A percentile compares a stretch with the other conserved stretches of the same genome.
phyloP scores from a whole-genome alignment of 2,888 invertebrate species.

The Boloria euphrosyne region DNA sequence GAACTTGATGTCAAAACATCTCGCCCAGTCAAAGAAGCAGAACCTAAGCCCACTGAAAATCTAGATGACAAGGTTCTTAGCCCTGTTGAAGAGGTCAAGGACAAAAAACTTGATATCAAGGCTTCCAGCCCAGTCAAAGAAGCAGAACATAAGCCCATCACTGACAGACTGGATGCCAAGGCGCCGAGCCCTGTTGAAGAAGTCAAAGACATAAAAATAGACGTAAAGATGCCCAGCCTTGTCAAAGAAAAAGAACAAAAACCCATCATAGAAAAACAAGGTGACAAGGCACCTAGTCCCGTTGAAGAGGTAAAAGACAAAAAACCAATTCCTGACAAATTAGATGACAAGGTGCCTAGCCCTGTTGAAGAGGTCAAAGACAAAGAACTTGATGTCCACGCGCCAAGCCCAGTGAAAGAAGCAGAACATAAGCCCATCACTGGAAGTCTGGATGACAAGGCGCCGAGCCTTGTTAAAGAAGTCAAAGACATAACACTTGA shows the following conservation, averaged over 20 bases:
- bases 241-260: background rate
- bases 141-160: background rate
- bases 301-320: background rate
- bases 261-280: background rate
- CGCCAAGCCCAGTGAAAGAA: too few relatives aligned
- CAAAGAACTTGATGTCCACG: too few relatives aligned
- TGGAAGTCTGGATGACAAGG: slow-evolving; percentile 22
- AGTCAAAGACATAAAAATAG: background rate
- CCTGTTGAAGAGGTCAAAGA: background rate
- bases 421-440: slow-evolving; percentile 6
- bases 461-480: slow-evolving; percentile 16
- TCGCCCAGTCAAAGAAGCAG: slow-evolving; percentile 1
- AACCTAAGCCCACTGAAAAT: background rate
- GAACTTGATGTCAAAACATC: slow-evolving; percentile 10
- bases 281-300: slow-evolving; percentile 21
- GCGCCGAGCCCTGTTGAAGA: background rate
- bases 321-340: slow-evolving; percentile 3
- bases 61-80: slow-evolving; percentile 23
- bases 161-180: slow-evolving; percentile 7
- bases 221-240: background rate
- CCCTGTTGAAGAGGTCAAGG: background rate
- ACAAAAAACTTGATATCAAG: background rate
- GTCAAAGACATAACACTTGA: background rate
- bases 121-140: slow-evolving; percentile 20
- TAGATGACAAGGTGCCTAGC: slow-evolving; percentile 33